Conservation (phyloP, 2,888 invertebrate genomes). For the Callinectes sapidus region DNA sequence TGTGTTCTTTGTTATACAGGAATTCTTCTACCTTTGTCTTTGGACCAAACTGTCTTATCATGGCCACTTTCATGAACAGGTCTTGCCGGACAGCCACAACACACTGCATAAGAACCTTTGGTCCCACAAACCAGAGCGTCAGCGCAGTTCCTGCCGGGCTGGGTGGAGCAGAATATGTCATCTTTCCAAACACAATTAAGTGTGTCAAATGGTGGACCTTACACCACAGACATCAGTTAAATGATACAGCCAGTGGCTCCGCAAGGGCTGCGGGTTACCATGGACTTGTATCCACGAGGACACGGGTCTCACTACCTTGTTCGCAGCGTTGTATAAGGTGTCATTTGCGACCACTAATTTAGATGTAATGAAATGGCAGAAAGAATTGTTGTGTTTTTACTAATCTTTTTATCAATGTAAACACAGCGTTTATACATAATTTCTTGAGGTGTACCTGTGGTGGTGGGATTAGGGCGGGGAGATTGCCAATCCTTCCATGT, state of each 20-base stretch:
- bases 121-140: not conserved
- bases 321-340: not conserved
- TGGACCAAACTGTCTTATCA: not conserved
- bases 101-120: not conserved
- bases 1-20: too few relatives aligned
- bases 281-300: not conserved
- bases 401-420: slow-evolving; percentile 11
- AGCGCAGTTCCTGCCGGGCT: not conserved
- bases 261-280: not conserved
- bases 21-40: not conserved
- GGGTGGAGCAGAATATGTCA: not conserved
- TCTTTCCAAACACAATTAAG: not conserved
- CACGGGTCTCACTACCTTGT: not conserved
- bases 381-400: not conserved
- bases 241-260: not conserved
- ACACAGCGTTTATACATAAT: not conserved
- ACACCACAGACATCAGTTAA: not conserved
- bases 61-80: not conserved
- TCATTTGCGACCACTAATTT: not conserved
- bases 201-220: not conserved
- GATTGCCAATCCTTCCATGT: not conserved
- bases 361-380: not conserved
- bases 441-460: not conserved
- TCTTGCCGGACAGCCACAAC: not conserved
- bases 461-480: not conserved